Evolutionary conservation across 2,113 vertebrate genomes (phyloP).

Genomic region (Colossoma macropomum): DNA sequence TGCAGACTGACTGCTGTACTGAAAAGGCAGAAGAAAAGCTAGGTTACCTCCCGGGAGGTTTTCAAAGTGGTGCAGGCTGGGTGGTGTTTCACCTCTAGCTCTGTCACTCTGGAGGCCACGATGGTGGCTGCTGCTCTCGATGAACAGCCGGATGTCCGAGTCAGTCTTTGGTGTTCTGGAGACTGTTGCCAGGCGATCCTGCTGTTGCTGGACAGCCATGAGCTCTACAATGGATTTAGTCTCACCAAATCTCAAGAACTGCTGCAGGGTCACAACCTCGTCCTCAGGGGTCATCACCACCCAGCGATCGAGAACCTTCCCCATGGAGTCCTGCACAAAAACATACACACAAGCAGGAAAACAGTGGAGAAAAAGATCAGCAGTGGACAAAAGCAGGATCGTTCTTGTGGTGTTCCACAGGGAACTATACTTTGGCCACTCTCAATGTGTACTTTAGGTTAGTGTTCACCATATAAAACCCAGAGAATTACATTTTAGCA

Average conservation of each 20-base stretch:
- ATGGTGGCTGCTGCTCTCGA: constrained; percentile 80
- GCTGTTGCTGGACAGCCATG: constrained; percentile 89
- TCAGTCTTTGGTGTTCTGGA: constrained; percentile 78
- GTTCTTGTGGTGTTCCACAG: neutral
- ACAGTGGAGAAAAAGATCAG: neutral
- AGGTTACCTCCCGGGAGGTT: constrained; percentile 71
- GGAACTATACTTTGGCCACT: neutral
- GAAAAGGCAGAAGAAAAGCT: constrained; percentile 85
- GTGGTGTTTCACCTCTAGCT: constrained; percentile 79
- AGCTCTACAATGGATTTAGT: constrained; percentile 92
- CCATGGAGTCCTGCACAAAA: constrained; percentile 55
- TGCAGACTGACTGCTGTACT: constrained; percentile 83
- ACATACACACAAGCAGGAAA: neutral
- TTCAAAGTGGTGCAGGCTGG: constrained; percentile 82
- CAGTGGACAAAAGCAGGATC: neutral
- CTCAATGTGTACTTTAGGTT: neutral
- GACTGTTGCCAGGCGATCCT: constrained; percentile 80
- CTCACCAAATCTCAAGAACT: constrained; percentile 95
- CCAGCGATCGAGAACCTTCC: constrained; percentile 92
- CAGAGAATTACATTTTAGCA: too few relatives aligned
- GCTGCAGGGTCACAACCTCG: constrained; percentile 88
- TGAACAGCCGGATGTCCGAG: constrained; percentile 82
- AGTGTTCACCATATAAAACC: too few relatives aligned
- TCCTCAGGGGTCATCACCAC: constrained; percentile 90
- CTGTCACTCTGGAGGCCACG: constrained; percentile 68